A percentile compares a stretch with the other conserved stretches of the same genome.
Conservation (phyloP, 2,888 invertebrate genomes). For the Teinopalpus imperialis region DNA sequence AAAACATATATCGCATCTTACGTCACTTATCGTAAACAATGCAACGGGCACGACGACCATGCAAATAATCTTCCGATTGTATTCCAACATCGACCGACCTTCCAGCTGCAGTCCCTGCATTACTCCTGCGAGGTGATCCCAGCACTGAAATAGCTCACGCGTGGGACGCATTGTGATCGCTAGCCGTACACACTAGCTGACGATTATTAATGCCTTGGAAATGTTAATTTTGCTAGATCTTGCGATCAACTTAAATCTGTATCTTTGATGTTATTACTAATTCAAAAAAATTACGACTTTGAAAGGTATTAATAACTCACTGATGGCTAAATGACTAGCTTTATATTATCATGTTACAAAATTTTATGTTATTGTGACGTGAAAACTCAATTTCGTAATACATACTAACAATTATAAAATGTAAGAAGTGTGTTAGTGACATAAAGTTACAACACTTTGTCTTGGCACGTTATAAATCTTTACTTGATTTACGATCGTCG, state of each 20-base stretch:
- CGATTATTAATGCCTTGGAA: conserved; percentile 16
- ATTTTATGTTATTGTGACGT: too few relatives aligned
- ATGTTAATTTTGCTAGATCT: conserved; percentile 6
- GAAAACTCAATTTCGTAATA: too few relatives aligned
- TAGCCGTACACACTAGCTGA: conserved; percentile 20
- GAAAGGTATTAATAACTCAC: too few relatives aligned
- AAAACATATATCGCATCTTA: neutral
- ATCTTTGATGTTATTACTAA: too few relatives aligned
- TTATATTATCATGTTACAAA: too few relatives aligned
- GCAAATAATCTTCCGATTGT: conserved; percentile 24
- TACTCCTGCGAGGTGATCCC: conserved; percentile 26
- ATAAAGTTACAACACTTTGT: neutral
- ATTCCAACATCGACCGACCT: conserved; percentile 24
- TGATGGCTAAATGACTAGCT: too few relatives aligned
- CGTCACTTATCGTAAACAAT: conserved; percentile 18
- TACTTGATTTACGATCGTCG: conserved; percentile 8
- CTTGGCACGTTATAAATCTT: conserved; percentile 21
- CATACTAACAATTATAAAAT: neutral
- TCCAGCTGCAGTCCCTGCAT: conserved; percentile 24
- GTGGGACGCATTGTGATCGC: conserved; percentile 59
- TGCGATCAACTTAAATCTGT: conserved; percentile 9
- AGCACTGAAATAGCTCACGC: conserved; percentile 55
- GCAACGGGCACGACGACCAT: conserved; percentile 9
- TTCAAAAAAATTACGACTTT: too few relatives aligned
- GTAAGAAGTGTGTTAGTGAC: neutral